Percentiles rank a stretch among this genome's conserved stretches.
Conservation (phyloP, 2,113 vertebrate genomes). For the Apteryx owenii region DNA sequence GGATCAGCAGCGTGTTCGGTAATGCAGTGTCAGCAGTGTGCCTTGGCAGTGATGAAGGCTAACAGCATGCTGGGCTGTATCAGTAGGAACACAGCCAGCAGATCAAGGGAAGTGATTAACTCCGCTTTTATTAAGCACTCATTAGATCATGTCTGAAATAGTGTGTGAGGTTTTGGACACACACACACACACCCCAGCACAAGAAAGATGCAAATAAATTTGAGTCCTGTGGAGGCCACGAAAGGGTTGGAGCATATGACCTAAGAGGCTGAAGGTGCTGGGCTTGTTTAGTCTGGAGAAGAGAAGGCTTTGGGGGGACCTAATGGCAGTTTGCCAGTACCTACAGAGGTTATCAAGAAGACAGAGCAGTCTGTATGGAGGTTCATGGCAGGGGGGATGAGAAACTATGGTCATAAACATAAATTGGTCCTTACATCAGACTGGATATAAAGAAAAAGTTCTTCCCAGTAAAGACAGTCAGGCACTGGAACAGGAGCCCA, state of each 20-base stretch:
- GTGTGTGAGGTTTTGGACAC: background rate
- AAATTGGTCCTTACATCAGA: rapidly evolving
- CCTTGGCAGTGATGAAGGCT: background rate
- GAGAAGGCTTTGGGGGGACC: background rate
- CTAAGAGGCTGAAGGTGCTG: background rate
- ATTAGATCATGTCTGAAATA: background rate
- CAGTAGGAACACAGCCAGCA: rapidly evolving
- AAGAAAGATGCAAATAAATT: background rate
- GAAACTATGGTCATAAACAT: rapidly evolving
- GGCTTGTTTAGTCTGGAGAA: background rate
- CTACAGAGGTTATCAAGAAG: rapidly evolving
- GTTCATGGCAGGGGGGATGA: rapidly evolving
- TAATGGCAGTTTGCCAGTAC: rapidly evolving
- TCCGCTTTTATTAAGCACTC: background rate
- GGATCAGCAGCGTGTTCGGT: background rate
- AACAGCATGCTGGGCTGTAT: rapidly evolving
- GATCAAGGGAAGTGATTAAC: rapidly evolving
- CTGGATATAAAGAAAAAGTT: rapidly evolving
- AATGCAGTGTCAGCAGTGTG: rapidly evolving
- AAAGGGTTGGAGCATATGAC: background rate
- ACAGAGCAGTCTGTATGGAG: background rate
- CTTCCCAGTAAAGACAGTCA: background rate
- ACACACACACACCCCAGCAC: too few relatives aligned
- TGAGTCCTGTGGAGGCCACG: background rate
- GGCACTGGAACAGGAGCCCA: rapidly evolving